Base-by-base conservation (phyloP, 2,113 vertebrate species). In the Lucifuga dentata region DNA sequence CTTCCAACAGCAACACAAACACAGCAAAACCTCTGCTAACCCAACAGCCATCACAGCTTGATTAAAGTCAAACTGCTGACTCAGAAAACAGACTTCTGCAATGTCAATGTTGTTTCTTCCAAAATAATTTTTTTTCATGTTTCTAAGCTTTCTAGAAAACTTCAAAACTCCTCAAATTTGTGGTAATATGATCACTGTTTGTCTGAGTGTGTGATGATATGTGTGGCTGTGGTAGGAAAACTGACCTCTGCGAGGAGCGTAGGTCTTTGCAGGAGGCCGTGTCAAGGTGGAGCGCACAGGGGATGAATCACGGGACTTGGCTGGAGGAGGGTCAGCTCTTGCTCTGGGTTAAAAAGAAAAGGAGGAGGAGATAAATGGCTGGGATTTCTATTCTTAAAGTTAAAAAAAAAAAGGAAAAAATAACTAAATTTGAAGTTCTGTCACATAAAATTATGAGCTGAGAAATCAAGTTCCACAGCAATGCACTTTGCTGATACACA, bases 291-390 rank as follows among this genome's bases (percentile, higher is more conserved):
- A 85, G 46, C 86, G 92, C 46, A 86, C 4, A 0, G 91, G 90
- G 0, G 93, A 90, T 1, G 91, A 53, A 39, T 93, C 92, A 3
- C 87, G 84, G 19, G 87, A 81, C 72, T 92, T 93, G 3, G 76
- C 33, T 3, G 48, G 17, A 19, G 78, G 86, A 40, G 76, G 80
- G 12, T 93, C 91, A 32, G 80, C 82, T 71, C 88, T 86, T 0
- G 69, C 78, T 83, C 91, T 93, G 58, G 19, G 12, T 44, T 9
- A 11, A 7, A 44, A 57, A 63, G 9, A 20, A 32, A 26, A 8
- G 12, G 12, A 19, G n/a, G n/a, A n/a, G n/a, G n/a, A n/a, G n/a
- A n/a, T n/a, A n/a, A n/a, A n/a, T n/a, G n/a, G n/a, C n/a, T n/a
- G n/a, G n/a, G n/a, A n/a, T n/a, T n/a, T n/a, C n/a, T n/a, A n/a